phyloP scores from a whole-genome alignment of 2,888 invertebrate species.

The Cinara cedri region DNA sequence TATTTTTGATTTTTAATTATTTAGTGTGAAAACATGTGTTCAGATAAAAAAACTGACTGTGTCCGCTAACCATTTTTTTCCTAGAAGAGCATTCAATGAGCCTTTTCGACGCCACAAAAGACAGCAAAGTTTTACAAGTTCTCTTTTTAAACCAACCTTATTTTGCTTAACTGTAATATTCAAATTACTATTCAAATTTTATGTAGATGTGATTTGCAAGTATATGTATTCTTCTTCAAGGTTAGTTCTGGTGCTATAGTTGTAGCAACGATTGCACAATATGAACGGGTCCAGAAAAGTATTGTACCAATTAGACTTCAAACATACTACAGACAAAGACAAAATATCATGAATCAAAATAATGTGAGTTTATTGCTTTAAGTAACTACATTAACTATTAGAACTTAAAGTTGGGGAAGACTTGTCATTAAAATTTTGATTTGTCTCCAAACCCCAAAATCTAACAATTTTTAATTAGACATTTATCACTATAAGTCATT shows the following conservation, averaged over 20 bases:
- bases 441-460: too few relatives aligned
- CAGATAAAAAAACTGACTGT: conserved; percentile 16
- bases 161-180: conserved; percentile 42
- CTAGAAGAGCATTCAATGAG: conserved; percentile 24
- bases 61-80: not conserved
- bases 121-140: conserved; percentile 5
- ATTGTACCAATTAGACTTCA: not conserved
- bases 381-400: too few relatives aligned
- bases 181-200: not conserved
- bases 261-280: conserved; percentile 85
- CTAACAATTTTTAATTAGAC: too few relatives aligned
- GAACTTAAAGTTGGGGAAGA: too few relatives aligned
- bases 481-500: too few relatives aligned
- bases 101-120: conserved; percentile 13
- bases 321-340: not conserved
- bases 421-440: too few relatives aligned
- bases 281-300: conserved; percentile 68
- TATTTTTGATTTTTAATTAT: not conserved
- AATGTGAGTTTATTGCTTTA: not conserved
- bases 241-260: conserved; percentile 74
- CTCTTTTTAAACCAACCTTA: conserved; percentile 13
- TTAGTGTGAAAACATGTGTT: conserved; percentile 5
- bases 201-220: not conserved
- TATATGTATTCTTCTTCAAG: conserved; percentile 63
- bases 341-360: not conserved